phyloP scores from a whole-genome alignment of 2,113 vertebrate genomes.

The Tragelaphus imberbis region DNA sequence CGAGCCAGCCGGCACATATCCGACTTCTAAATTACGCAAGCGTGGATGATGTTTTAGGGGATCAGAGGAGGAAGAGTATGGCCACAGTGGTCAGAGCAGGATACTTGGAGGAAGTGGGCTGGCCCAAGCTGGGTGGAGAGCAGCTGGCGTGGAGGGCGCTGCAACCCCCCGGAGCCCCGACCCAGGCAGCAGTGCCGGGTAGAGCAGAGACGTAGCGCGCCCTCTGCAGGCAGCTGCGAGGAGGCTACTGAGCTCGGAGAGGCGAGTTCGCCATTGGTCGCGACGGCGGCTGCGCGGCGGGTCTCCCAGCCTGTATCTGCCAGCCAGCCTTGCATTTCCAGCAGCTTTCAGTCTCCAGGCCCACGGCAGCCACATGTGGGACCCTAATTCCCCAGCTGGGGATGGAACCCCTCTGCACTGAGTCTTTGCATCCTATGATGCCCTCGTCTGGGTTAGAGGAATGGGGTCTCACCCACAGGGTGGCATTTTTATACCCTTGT shows the following conservation, averaged over 20 bases:
- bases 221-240: slow-evolving; percentile 36
- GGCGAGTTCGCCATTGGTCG: not conserved
- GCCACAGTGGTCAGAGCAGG: not conserved
- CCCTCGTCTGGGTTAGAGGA: not conserved
- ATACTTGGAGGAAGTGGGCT: not conserved
- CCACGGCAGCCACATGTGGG: not conserved
- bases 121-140: not conserved
- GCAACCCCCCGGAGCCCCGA: not conserved
- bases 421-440: not conserved
- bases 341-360: not conserved
- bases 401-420: not conserved
- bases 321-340: not conserved
- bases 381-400: not conserved
- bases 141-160: not conserved
- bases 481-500: not conserved
- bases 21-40: not conserved
- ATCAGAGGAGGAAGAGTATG: not conserved
- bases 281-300: not conserved
- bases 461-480: not conserved
- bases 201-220: not conserved
- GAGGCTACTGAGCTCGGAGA: not conserved
- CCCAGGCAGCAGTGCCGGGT: not conserved
- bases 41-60: not conserved
- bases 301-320: not conserved
- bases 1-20: not conserved